Evolutionary conservation across 2,797 vertebrate genomes (phyloP), one percentile per base, ranked within the genome.

Genomic region (Ara ararauna): DNA sequence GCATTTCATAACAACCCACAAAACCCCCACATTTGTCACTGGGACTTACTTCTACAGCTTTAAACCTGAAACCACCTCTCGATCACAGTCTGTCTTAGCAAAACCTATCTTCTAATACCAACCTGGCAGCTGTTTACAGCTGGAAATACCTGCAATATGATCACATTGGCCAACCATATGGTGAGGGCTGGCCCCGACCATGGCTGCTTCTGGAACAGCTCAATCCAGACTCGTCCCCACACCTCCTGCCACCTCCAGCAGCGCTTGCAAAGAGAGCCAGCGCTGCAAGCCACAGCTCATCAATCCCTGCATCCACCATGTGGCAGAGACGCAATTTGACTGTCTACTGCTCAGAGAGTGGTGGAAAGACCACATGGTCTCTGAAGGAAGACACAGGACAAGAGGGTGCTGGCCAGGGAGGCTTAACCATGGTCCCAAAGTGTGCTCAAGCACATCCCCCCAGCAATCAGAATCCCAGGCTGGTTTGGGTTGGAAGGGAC

Each of bases 131-230:
- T 38, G 38, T 32, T 42, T 14, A 20, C 1, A 2, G 70, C 22
- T 53, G 47, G 26, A 79, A 81, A 38, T 23, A n/a, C 19, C 68
- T 19, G 50, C 1, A 4, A 6, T 13, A 26, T 0, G 1, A 13
- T 36, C 0, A 1, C 40, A 8, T 19, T 2, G 0, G 26, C 20
- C 5, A 13, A 15, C 32, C 1, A 3, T 66, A 78, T 4, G 2
- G 17, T 0, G 2, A 74, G 58, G 40, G 26, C 65, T 79, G 51
- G 44, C n/a, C 27, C 38, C 0, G 5, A 53, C 80, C 45, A 45
- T 1, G 6, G 36, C 32, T 74, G 36, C 68, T 71, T 74, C 11
- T 0, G 0, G 16, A 73, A 16, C 19, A 36, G 45, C 47, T 27
- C 47, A 19, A 75, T 34, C 84, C 71, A 58, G 71, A 80, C 24